A percentile compares a stretch with the other conserved stretches of the same genome.
Evolutionary conservation across 2,113 vertebrate species (phyloP).

Genomic region (Ophiodon elongatus): DNA sequence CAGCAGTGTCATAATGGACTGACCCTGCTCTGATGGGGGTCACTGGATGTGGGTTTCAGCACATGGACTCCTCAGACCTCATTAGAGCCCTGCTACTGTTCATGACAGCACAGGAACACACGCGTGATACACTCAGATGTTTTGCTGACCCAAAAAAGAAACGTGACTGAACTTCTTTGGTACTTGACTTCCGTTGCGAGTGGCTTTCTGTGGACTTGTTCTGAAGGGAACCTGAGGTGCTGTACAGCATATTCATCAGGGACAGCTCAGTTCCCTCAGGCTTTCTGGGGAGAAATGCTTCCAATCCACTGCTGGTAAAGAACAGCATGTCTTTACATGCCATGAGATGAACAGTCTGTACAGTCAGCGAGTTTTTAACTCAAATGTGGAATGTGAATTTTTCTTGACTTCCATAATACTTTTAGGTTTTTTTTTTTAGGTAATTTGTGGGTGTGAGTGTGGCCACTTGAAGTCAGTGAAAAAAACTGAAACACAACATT

Average conservation of each 20-base stretch:
- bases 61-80: neutral
- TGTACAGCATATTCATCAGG: constrained; percentile 12
- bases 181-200: neutral
- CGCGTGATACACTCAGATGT: neutral
- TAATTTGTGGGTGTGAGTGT: too few species aligned
- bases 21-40: neutral
- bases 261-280: neutral
- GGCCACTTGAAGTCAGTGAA: too few species aligned
- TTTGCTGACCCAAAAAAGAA: neutral
- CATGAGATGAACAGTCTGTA: neutral
- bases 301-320: neutral
- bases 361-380: neutral
- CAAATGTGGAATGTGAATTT: neutral
- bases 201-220: neutral
- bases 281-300: neutral
- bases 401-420: neutral
- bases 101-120: neutral
- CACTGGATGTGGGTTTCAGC: neutral
- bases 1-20: too few species aligned
- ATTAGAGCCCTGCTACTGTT: neutral
- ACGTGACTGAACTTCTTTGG: neutral
- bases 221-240: neutral
- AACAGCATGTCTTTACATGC: neutral
- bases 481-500: neutral
- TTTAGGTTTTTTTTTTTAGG: neutral